Base-by-base conservation (phyloP, 2,888 invertebrate species). In the Drosophila koepferae region DNA sequence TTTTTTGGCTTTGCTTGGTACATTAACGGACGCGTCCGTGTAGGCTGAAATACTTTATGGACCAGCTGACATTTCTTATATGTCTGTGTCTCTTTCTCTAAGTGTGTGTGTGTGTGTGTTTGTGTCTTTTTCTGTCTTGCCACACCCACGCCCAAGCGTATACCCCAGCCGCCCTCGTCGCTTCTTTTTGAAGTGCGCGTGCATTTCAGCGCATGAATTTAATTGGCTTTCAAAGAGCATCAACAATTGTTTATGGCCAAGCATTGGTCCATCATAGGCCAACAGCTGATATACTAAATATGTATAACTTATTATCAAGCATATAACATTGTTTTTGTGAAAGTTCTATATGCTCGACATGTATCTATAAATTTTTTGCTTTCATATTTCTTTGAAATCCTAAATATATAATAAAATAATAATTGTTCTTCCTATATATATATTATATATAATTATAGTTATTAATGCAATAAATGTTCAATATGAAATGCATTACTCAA, bases 201-300 rank as follows among this genome's bases (percentile, higher is more conserved):
- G 81, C 86, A 79, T 86, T 81, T 86, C 72, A 67, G 79, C 84
- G 76, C 75, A 88, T 63, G 73, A 88, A 77, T 86, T 88, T 88
- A 86, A 89, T 86, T 89, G 78, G 75, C 82, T 85, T 80, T 76
- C 67, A 43, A 79, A 64, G 70, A 73, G 67, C 75, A 78, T 78
- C 68, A 77, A 71, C 82, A 78, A 82, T 86, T 73, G 85, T 86
- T 84, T 82, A 84, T 80, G 86, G 66, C 64, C 70, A 59, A 68
- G 66, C 69, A 60, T 55, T 78, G 69, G 48, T 67, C 72, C 59
- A 64, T 66, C 79, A 71, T 41, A 49, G 63, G 59, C 64, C 67
- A 74, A 70, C 77, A 80, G 82, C 83, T 80, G 80, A 81, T 86
- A 40, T 60, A 28, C 28, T 28, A 36, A 40, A 55, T 46, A 59